A percentile compares a stretch with the other conserved stretches of the same genome.
Conservation (phyloP, 2,888 invertebrate species). For the Synergus umbraculus region DNA sequence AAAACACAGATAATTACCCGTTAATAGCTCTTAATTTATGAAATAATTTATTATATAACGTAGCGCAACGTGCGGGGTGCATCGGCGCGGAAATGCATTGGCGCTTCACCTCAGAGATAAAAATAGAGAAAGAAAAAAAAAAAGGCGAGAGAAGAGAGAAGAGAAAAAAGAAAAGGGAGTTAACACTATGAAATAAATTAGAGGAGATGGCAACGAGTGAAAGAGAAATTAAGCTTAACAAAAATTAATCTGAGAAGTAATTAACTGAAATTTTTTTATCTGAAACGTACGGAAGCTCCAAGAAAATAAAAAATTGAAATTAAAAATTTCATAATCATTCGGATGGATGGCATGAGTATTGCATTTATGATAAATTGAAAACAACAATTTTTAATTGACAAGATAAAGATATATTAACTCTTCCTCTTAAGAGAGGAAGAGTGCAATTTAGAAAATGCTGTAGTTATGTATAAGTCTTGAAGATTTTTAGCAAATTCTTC, state of each 20-base stretch:
- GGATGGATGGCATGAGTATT: constrained; percentile 5
- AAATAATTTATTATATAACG: constrained; percentile 70
- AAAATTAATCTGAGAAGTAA: constrained; percentile 39
- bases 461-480: neutral
- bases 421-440: constrained; percentile 26
- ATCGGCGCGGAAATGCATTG: constrained; percentile 40
- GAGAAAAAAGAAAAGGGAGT: constrained; percentile 21
- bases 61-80: constrained; percentile 50
- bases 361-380: constrained; percentile 23
- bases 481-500: constrained; percentile 9
- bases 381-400: neutral
- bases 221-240: constrained; percentile 33
- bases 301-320: constrained; percentile 73
- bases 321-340: constrained; percentile 61
- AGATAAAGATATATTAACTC: constrained; percentile 28
- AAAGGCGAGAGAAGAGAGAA: neutral
- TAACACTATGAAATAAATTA: constrained; percentile 38
- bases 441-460: constrained; percentile 28
- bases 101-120: constrained; percentile 38
- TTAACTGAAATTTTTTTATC: constrained; percentile 43
- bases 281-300: constrained; percentile 42
- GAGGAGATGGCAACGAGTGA: constrained; percentile 27
- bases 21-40: constrained; percentile 70
- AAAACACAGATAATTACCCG: constrained; percentile 68
- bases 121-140: neutral